Conservation (phyloP, 1,140 invertebrate genomes). For the Scaptomyza graminum region DNA sequence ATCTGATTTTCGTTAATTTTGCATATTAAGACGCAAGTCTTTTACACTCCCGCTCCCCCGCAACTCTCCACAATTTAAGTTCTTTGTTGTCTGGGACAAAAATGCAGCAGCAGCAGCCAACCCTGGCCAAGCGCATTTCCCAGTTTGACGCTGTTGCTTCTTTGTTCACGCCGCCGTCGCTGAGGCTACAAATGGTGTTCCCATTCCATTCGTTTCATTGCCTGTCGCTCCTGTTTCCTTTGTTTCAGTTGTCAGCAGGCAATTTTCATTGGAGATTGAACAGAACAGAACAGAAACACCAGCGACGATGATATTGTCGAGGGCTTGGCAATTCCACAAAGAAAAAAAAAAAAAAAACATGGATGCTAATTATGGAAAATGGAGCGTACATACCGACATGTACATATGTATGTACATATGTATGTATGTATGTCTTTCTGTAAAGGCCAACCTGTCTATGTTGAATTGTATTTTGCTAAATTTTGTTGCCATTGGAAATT, state of each 20-base stretch:
- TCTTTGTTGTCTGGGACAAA: slow-evolving; percentile 65
- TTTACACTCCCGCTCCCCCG: neutral
- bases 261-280: slow-evolving; percentile 51
- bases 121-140: slow-evolving; percentile 61
- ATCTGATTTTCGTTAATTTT: slow-evolving; percentile 26
- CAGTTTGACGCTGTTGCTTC: slow-evolving; percentile 38
- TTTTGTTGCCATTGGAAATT: too few species aligned
- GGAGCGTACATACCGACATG: neutral
- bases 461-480: too few species aligned
- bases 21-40: slow-evolving; percentile 33
- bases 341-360: slow-evolving; percentile 17
- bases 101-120: slow-evolving; percentile 5
- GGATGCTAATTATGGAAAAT: slow-evolving; percentile 23
- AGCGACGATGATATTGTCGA: neutral
- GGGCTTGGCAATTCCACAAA: slow-evolving; percentile 12
- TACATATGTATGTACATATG: neutral
- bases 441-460: neutral
- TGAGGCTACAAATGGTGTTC: neutral
- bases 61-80: neutral
- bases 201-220: neutral
- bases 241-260: slow-evolving; percentile 51
- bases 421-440: neutral
- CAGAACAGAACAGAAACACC: slow-evolving; percentile 29
- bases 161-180: slow-evolving; percentile 12
- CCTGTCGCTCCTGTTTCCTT: slow-evolving; percentile 53